A percentile compares a stretch with the other conserved stretches of the same genome.
phyloP scores from a whole-genome alignment of 2,113 vertebrate species.

The Alouatta palliata region DNA sequence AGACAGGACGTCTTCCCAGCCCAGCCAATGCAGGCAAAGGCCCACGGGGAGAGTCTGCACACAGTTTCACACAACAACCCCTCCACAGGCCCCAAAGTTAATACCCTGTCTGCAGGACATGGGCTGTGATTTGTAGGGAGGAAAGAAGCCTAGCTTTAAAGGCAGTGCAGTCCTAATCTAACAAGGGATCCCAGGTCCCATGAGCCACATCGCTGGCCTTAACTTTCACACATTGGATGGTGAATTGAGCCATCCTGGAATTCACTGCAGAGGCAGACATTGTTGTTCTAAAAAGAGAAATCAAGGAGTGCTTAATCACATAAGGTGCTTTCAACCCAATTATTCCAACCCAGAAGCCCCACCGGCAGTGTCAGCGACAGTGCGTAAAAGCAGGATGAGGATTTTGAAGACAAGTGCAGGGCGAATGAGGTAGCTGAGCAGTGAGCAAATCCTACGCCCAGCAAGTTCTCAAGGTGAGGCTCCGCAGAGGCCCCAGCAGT shows the following conservation, averaged over 20 bases:
- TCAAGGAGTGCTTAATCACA: background rate
- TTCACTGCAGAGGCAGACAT: background rate
- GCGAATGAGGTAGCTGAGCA: background rate
- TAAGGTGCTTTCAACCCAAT: background rate
- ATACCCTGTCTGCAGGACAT: background rate
- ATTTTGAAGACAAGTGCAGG: background rate
- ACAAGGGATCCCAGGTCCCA: background rate
- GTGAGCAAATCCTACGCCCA: background rate
- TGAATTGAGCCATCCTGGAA: background rate
- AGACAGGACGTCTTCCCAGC: background rate
- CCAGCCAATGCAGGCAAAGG: background rate
- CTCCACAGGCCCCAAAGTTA: background rate
- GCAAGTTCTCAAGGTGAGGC: background rate
- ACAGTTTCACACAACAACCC: background rate
- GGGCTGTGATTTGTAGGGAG: background rate
- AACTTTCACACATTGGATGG: background rate
- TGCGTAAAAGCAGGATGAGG: background rate
- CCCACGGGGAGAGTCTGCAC: background rate
- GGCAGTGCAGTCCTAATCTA: background rate
- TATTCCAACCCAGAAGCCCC: background rate
- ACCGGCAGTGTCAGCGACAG: background rate
- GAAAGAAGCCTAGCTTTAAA: background rate
- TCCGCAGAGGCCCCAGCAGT: accelerated
- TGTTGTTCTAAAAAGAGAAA: constrained; percentile 12
- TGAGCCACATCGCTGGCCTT: background rate